A percentile compares a stretch with the other conserved stretches of the same genome.
Conservation (phyloP, 1,140 invertebrate species). For the Cecropterus lyciades region DNA sequence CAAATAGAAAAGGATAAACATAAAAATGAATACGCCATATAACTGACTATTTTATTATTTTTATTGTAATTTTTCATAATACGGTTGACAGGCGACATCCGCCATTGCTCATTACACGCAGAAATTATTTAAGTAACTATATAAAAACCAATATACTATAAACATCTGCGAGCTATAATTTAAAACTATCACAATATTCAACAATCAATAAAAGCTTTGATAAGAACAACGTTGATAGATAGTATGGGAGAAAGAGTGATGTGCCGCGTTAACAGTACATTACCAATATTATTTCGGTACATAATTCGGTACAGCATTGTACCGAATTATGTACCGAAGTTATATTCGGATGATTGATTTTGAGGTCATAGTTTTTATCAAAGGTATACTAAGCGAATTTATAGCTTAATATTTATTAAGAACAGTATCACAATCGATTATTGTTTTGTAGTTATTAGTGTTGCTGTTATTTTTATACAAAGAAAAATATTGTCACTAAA, state of each 20-base stretch:
- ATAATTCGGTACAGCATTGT: too few species aligned
- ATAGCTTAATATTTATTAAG: too few species aligned
- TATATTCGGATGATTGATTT: too few species aligned
- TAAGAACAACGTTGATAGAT: conserved; percentile 58
- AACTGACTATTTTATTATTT: conserved; percentile 81
- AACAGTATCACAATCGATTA: not conserved
- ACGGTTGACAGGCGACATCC: conserved; percentile 59
- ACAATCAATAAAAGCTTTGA: conserved; percentile 76
- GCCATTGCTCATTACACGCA: conserved; percentile 58
- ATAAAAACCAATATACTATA: conserved; percentile 54
- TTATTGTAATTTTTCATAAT: conserved; percentile 83
- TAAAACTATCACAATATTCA: conserved; percentile 71
- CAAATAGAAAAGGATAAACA: not conserved
- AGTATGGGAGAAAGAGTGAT: conserved; percentile 44
- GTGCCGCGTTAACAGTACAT: conserved; percentile 19
- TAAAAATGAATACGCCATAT: conserved; percentile 54
- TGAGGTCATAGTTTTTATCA: too few species aligned
- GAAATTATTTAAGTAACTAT: conserved; percentile 52
- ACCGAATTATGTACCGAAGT: too few species aligned
- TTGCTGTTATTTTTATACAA: too few species aligned
- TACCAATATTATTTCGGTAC: not conserved
- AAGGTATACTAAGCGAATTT: too few species aligned
- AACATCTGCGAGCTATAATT: conserved; percentile 54
- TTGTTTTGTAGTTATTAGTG: not conserved
- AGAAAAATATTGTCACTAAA: too few species aligned